These are phyloP conservation scores for Laupala kohalensis DNA, from an alignment of 1,140 invertebrate genomes.

Conservation along the genomic window DNA sequence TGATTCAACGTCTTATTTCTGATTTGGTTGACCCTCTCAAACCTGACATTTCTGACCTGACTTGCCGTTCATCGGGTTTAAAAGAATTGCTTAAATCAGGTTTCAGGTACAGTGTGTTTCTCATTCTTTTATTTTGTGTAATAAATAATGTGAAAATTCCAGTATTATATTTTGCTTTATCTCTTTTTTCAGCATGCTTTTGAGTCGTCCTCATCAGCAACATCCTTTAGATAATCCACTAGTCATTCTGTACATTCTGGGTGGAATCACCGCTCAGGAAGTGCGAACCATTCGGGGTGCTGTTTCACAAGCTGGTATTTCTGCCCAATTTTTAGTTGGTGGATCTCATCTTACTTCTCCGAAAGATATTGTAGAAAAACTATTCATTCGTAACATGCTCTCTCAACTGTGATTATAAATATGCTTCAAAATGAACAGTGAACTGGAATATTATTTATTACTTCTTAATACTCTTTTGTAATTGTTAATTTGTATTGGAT, in stretches of 20 bases:
- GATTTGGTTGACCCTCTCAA: constrained; percentile 35
- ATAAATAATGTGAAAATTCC: constrained; percentile 10
- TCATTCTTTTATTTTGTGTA: background rate
- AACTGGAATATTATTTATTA: too few relatives aligned
- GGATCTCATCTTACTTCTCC: constrained; percentile 9
- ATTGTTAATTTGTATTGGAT: too few relatives aligned
- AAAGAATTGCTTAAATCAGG: constrained; percentile 32
- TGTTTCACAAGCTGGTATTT: background rate
- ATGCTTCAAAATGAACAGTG: too few relatives aligned
- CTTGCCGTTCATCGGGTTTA: constrained; percentile 26
- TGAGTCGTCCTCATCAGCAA: constrained; percentile 26
- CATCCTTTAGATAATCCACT: constrained; percentile 41
- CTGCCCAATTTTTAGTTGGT: constrained; percentile 10
- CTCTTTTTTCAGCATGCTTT: constrained; percentile 25
- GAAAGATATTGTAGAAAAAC: background rate
- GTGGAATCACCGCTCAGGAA: constrained; percentile 44
- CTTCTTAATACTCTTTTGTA: too few relatives aligned
- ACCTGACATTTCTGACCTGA: constrained; percentile 35
- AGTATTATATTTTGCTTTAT: background rate
- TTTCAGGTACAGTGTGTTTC: constrained; percentile 25
- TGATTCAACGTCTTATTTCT: constrained; percentile 34
- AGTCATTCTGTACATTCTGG: constrained; percentile 42
- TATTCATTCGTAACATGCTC: background rate
- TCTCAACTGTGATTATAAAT: background rate
- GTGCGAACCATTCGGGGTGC: constrained; percentile 24